These are phyloP conservation scores for Colletes latitarsis DNA, from an alignment of 1,140 invertebrate genomes.

Conservation along the genomic window DNA sequence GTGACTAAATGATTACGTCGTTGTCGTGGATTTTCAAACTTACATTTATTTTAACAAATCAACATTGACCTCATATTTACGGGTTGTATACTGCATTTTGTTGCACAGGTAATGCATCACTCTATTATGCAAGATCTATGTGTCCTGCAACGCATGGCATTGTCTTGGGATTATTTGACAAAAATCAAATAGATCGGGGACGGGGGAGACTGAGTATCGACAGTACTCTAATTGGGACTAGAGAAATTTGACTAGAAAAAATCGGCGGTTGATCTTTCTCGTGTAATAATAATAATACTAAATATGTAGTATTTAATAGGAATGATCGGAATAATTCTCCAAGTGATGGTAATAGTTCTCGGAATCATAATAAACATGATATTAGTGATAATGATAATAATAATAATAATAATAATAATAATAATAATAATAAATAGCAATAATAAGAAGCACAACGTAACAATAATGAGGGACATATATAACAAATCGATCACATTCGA, in stretches of 20 bases:
- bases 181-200: constrained; percentile 58
- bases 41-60: constrained; percentile 83
- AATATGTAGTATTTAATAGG: constrained; percentile 27
- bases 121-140: constrained; percentile 76
- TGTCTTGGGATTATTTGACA: constrained; percentile 62
- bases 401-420: constrained; percentile 45
- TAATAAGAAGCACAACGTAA: constrained; percentile 58
- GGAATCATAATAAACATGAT: constrained; percentile 42
- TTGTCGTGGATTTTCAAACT: constrained; percentile 74
- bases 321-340: constrained; percentile 31
- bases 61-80: constrained; percentile 81
- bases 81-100: constrained; percentile 79
- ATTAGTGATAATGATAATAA: constrained; percentile 27
- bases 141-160: constrained; percentile 72
- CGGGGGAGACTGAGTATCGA: constrained; percentile 58
- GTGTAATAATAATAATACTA: constrained; percentile 44
- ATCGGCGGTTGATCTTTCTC: constrained; percentile 24
- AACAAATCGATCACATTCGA: constrained; percentile 66
- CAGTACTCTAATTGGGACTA: constrained; percentile 59
- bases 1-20: not conserved
- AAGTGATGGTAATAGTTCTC: constrained; percentile 28
- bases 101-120: constrained; percentile 77
- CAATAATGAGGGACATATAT: constrained; percentile 49
- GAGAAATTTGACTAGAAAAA: constrained; percentile 61
- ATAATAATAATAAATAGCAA: constrained; percentile 40